phyloP scores from a whole-genome alignment of 2,888 invertebrate genomes.

The Odontomyia ornata region DNA sequence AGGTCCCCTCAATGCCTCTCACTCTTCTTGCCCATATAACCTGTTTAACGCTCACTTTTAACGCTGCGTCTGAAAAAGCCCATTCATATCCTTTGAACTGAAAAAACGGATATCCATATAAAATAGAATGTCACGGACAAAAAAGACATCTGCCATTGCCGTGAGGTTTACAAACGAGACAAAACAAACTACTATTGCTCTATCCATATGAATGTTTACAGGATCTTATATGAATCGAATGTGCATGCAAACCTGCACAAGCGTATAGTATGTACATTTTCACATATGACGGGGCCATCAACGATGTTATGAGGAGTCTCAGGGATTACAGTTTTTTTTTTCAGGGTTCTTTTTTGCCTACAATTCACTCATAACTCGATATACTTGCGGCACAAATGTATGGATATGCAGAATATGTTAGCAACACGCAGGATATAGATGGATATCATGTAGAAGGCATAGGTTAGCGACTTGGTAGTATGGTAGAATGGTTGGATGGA shows the following conservation, averaged over 20 bases:
- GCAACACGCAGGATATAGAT: background rate
- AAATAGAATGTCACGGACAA: background rate
- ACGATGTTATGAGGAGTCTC: background rate
- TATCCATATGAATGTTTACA: no score
- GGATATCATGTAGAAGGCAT: no score
- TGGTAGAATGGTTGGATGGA: background rate
- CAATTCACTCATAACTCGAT: background rate
- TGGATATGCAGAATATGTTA: background rate
- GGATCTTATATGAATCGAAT: no score
- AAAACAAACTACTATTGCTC: background rate
- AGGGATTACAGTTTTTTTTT: background rate
- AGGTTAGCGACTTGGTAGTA: no score
- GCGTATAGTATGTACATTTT: background rate
- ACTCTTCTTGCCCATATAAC: no score
- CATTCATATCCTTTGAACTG: background rate
- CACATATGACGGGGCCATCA: background rate
- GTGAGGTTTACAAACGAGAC: background rate
- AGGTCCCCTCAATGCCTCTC: no score
- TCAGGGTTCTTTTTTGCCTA: background rate
- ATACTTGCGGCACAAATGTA: background rate
- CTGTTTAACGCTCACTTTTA: no score
- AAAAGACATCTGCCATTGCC: slow-evolving; percentile 5
- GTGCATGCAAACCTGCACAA: background rate
- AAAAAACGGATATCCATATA: slow-evolving; percentile 17
- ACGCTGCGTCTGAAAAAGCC: no score